Base-by-base conservation (phyloP, 2,113 vertebrate genomes). In the Pterocles gutturalis region DNA sequence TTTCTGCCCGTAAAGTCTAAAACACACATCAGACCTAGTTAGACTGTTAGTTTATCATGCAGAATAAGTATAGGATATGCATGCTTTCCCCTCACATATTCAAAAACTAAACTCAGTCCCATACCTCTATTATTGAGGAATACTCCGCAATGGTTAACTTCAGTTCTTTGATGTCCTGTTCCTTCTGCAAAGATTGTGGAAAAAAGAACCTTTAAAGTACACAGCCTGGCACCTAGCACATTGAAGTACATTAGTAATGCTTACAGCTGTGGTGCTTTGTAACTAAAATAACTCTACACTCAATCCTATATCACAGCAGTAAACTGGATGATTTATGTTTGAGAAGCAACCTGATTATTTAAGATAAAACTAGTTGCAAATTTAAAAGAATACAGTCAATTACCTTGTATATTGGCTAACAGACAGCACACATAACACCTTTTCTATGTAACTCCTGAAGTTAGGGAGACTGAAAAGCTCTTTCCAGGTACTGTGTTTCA, bases 81-180 rank as follows among this genome's bases (percentile, higher is more conserved):
- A 48, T 16, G 14, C 11, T 57, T 64, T 49, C 62, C 46, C 10
- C 55, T 58, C n/a, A 25, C 15, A 21, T 6, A 71, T 31, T 25
- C 13, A 95, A 20, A 73, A 64, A 12, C 62, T 93, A 21, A 75
- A 22, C 11, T 33, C 1, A 0, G 29, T 64, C 34, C 9, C 46
- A 61, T 98, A 99, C 99, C 99, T 99, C 99, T 49, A 98, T 98
- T 70, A 99, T 53, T 4, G 98, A 98, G 12, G 98, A 98, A 26
- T 98, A 99, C 92, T 99, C 99, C 91, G 93, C 96, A 64, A 99
- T 73, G 5, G 98, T 96, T 76, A 97, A 83, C 81, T 98, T 98
- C 51, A 99, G 98, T 54, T 99, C 99, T 77, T 98, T 97, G 45
- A 99, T 98, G 75, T 98, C 97, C 81, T 98, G 94, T 66, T 97